Evolutionary conservation across 2,888 invertebrate species (phyloP).

Genomic region (Eristalis arbustorum): DNA sequence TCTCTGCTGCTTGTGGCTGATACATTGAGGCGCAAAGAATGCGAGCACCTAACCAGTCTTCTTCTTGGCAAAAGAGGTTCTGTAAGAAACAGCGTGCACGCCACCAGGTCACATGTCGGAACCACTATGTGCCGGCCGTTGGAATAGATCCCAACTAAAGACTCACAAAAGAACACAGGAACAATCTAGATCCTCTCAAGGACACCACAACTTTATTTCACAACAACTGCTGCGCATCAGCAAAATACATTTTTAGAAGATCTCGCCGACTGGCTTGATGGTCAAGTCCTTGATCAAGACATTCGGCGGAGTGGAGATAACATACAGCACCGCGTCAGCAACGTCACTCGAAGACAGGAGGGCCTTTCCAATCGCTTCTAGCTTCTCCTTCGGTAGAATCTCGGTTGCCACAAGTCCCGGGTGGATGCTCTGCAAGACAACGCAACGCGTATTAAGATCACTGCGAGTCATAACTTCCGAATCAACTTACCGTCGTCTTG

Average conservation of each 20-base stretch:
- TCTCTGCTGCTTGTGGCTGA: no score
- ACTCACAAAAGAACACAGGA: no score
- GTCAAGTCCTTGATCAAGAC: slow-evolving; percentile 14
- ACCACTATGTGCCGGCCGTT: no score
- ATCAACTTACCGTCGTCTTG: slow-evolving; percentile 77
- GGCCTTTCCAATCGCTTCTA: slow-evolving; percentile 70
- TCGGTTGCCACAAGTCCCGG: slow-evolving; percentile 11
- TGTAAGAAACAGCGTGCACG: no score
- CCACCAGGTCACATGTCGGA: no score
- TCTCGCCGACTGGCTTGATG: not conserved
- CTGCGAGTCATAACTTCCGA: not conserved
- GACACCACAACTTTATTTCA: no score
- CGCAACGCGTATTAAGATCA: not conserved
- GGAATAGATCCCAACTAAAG: no score
- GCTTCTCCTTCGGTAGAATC: slow-evolving; percentile 64
- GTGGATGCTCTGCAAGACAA: slow-evolving; percentile 72
- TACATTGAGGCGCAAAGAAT: no score
- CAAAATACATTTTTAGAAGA: not conserved
- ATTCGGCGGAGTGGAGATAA: slow-evolving; percentile 13
- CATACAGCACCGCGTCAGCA: not conserved
- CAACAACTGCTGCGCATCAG: not conserved
- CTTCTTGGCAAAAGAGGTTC: no score
- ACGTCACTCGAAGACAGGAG: not conserved
- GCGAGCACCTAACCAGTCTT: no score
- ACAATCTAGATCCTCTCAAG: no score